These are phyloP conservation scores for Liposcelis brunnea DNA, from an alignment of 2,888 invertebrate genomes.

Conservation along the genomic window DNA sequence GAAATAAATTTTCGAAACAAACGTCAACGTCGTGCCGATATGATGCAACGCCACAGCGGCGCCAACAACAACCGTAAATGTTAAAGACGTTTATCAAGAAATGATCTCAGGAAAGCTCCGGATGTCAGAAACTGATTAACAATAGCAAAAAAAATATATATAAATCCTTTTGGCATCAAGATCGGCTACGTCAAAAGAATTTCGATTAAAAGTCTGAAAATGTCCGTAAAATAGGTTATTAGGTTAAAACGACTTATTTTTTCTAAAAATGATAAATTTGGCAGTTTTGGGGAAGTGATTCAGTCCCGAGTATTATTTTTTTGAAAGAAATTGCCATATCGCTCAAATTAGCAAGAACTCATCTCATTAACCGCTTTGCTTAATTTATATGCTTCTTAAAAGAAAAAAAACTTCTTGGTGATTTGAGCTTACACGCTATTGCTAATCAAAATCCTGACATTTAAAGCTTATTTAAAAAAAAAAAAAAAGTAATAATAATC, in stretches of 20 bases:
- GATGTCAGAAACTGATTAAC: conserved; percentile 9
- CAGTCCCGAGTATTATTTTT: conserved; percentile 14
- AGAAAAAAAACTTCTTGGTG: too few species aligned
- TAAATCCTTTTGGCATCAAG: too few species aligned
- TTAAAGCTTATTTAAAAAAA: too few species aligned
- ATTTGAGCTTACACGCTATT: neutral
- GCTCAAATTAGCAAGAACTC: conserved; percentile 3
- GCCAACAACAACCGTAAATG: conserved; percentile 46
- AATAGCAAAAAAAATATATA: conserved; percentile 1
- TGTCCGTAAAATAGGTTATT: too few species aligned
- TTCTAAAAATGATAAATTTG: too few species aligned
- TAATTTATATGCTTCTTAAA: neutral
- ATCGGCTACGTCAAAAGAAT: too few species aligned
- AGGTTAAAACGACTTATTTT: too few species aligned
- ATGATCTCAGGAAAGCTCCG: conserved; percentile 1
- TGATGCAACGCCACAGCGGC: conserved; percentile 34
- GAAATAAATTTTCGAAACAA: conserved; percentile 33
- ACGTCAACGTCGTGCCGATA: conserved; percentile 35
- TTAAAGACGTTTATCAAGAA: conserved; percentile 21
- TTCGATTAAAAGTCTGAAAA: too few species aligned
- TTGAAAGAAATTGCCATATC: too few species aligned
- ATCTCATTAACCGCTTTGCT: neutral
- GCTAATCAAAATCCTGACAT: conserved; percentile 2
- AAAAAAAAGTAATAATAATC: neutral
- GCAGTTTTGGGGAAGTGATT: too few species aligned